Evolutionary conservation across 2,113 vertebrate genomes (phyloP).

Genomic region (Chionodraco myersi): DNA sequence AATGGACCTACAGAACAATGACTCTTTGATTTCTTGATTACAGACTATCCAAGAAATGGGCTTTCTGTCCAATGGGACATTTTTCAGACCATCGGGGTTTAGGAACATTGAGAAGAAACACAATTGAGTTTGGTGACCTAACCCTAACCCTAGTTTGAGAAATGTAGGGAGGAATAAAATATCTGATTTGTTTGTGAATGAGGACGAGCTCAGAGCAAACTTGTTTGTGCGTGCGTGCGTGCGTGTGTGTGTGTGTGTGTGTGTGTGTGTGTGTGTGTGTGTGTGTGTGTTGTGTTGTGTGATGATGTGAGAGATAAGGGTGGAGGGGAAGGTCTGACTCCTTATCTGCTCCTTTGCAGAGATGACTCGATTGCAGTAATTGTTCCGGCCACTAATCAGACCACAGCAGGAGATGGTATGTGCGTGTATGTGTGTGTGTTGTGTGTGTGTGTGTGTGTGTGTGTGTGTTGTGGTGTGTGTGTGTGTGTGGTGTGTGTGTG

Average conservation of each 20-base stretch:
- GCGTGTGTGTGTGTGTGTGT: constrained; percentile 1
- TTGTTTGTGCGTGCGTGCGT: background rate
- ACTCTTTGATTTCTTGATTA: too few species aligned
- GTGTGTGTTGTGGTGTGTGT: constrained; percentile 4
- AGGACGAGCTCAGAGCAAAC: too few species aligned
- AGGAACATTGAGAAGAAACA: too few species aligned
- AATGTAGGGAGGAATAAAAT: too few species aligned
- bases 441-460: constrained; percentile 1
- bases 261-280: constrained; percentile 21
- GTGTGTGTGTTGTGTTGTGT: constrained; percentile 22
- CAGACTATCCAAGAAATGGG: too few species aligned
- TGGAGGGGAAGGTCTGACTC: constrained; percentile 63
- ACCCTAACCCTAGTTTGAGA: too few species aligned
- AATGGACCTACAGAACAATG: too few species aligned
- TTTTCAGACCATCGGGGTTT: too few species aligned
- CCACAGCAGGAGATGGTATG: constrained; percentile 64
- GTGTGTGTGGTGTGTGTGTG: constrained; percentile 5
- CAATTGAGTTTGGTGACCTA: too few species aligned
- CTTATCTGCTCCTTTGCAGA: constrained; percentile 81
- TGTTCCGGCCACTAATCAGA: constrained; percentile 84
- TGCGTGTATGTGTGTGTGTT: constrained; percentile 9
- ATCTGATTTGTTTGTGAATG: too few species aligned
- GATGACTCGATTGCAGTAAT: constrained; percentile 85
- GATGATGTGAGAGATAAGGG: constrained; percentile 68
- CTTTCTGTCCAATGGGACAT: too few species aligned